Evolutionary conservation across 1,140 invertebrate genomes (phyloP), one percentile per base, ranked within the genome.

Genomic region (Zaprionus ghesquierei): DNA sequence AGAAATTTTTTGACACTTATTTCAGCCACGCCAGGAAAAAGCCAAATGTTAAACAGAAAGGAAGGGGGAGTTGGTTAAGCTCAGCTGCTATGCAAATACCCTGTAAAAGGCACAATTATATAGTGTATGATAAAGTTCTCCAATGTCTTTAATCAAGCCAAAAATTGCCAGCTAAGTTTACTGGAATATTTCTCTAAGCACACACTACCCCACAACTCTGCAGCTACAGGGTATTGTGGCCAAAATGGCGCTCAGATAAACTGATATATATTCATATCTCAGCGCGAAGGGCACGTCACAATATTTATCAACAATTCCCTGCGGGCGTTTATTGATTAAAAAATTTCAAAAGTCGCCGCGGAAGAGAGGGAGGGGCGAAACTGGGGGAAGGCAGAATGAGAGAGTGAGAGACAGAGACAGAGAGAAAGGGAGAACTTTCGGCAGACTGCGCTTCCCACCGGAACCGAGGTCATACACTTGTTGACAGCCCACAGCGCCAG

Each of bases 261-360:
- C 64, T 79, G 58, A 79, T 79, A 87, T 76, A 61, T 66, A 82
- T 76, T 76, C 69, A 74, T 79, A 79, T 82, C 54, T 76, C 35
- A 5, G 22, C 33, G 75, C 44, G 29, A 33, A 62, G 55, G 49
- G 75, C 64, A 69, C 69, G 58, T 79, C 72, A 70, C 44, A 87
- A 87, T 79, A 72, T 89, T 89, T 87, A 89, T 89, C 72, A 79
- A 84, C 84, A 89, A 84, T 71, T 69, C 49, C 85, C 79, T 13
- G 41, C 50, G 85, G 84, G 41, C 35, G 60, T 69, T 71, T 87
- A 87, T 87, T 87, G 85, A 87, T 89, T 87, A 87, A 89, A 87
- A 85, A 84, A 62, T 65, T 70, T 46, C 55, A 66, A 58, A 73
- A 64, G 33, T 55, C 27, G 58, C 50, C 33, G 53, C 44, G 46